Conservation (phyloP, 64 coral and sea anemone genomes). For the Pocillopora damicornis region DNA sequence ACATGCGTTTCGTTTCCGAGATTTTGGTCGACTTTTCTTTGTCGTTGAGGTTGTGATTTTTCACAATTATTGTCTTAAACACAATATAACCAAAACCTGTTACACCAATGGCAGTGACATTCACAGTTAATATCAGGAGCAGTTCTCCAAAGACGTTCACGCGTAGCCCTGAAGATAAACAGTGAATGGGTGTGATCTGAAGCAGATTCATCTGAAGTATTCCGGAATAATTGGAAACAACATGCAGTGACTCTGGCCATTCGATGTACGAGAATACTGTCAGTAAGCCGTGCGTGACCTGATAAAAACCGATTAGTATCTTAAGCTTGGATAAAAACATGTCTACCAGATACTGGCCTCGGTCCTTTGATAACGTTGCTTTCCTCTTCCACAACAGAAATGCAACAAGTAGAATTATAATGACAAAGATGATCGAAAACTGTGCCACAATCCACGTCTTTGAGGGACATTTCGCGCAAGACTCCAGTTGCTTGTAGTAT, state of each 20-base stretch:
- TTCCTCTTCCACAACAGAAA: constrained; percentile 13
- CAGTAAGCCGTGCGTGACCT: constrained; percentile 11
- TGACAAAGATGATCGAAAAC: background rate
- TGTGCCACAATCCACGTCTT: background rate
- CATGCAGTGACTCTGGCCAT: too few relatives aligned
- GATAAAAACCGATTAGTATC: background rate
- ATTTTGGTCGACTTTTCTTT: constrained; percentile 7
- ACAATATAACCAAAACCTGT: background rate
- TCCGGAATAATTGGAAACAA: too few relatives aligned
- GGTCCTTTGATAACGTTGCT: background rate
- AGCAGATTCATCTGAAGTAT: constrained; percentile 35
- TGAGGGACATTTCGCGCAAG: background rate
- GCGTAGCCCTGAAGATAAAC: constrained; percentile 13
- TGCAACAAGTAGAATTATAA: background rate
- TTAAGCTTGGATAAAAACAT: constrained; percentile 20
- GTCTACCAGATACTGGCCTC: background rate
- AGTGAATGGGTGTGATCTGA: constrained; percentile 40
- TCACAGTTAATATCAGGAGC: constrained; percentile 12
- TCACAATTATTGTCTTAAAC: background rate
- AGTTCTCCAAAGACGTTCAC: constrained; percentile 20
- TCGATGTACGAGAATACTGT: constrained; percentile 26
- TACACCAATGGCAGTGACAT: background rate
- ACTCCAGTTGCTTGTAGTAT: constrained; percentile 2
- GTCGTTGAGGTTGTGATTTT: background rate
- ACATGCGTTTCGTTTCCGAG: constrained; percentile 9